Conservation (phyloP, 1,140 invertebrate species). For the Drosophila pectinifera region DNA sequence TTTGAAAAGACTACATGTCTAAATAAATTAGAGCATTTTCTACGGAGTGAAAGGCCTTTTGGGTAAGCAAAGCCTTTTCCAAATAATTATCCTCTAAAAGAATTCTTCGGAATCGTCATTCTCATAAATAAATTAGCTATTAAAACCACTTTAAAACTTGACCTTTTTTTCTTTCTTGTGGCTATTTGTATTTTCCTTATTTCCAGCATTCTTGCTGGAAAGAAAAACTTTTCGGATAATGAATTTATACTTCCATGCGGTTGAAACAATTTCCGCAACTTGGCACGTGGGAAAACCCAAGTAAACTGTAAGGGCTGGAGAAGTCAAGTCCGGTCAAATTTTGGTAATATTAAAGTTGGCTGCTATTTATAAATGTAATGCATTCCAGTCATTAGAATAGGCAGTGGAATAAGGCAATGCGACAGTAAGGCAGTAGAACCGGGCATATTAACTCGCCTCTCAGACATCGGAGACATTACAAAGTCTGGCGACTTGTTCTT, state of each 20-base stretch:
- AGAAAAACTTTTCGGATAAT: conserved; percentile 62
- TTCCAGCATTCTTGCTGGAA: conserved; percentile 6
- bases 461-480: conserved; percentile 33
- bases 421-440: conserved; percentile 15
- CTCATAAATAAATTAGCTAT: conserved; percentile 27
- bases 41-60: no score
- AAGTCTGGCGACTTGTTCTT: conserved; percentile 54
- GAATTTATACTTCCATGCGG: conserved; percentile 56
- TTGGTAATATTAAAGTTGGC: conserved; percentile 28
- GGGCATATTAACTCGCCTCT: conserved; percentile 25
- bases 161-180: neutral
- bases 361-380: conserved; percentile 63
- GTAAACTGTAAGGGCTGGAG: conserved; percentile 7
- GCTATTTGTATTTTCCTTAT: neutral
- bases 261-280: conserved; percentile 68
- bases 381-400: conserved; percentile 66
- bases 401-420: conserved; percentile 21
- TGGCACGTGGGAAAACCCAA: conserved; percentile 28
- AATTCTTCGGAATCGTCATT: neutral
- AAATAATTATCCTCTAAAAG: no score
- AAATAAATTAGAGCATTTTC: no score
- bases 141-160: conserved; percentile 29
- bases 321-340: conserved; percentile 26
- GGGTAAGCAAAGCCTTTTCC: no score
- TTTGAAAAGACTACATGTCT: no score